phyloP scores from a whole-genome alignment of 2,113 vertebrate species.

The Picathartes gymnocephalus region DNA sequence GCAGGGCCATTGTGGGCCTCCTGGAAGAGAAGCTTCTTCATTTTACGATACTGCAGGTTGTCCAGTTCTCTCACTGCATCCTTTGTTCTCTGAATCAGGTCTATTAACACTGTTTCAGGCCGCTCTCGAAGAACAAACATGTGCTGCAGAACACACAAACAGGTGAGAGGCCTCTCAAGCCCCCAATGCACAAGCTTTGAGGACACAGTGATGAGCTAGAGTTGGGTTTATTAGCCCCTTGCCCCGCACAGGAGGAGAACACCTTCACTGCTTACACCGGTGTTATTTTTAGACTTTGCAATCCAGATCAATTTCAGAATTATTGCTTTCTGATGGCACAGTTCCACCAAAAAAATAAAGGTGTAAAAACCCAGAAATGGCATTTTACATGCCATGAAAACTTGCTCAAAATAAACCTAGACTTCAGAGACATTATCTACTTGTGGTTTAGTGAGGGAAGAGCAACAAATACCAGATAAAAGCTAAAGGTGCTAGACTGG shows the following conservation, averaged over 20 bases:
- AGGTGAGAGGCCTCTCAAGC: neutral
- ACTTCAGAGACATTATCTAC: neutral
- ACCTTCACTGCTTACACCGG: neutral
- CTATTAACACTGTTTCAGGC: conserved; percentile 93
- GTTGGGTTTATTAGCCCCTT: neutral
- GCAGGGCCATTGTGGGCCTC: conserved; percentile 95
- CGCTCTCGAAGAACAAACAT: conserved; percentile 94
- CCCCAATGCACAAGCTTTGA: neutral
- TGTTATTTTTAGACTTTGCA: neutral
- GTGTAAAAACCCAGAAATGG: neutral
- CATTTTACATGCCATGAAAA: neutral
- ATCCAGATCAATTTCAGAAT: neutral
- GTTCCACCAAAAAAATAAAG: neutral
- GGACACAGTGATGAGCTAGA: neutral
- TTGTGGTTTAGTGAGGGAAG: neutral
- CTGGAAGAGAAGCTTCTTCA: conserved; percentile 99
- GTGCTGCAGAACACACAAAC: conserved; percentile 75
- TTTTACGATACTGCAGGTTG: conserved; percentile 98
- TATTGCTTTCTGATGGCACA: neutral
- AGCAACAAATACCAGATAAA: neutral
- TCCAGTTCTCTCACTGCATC: conserved; percentile 97
- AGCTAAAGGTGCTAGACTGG: neutral
- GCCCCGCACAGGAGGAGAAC: neutral
- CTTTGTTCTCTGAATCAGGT: conserved; percentile 97
- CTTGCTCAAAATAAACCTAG: neutral